These are phyloP conservation scores for Conus ventricosus DNA, from an alignment of 1,140 invertebrate genomes.

Conservation along the genomic window DNA sequence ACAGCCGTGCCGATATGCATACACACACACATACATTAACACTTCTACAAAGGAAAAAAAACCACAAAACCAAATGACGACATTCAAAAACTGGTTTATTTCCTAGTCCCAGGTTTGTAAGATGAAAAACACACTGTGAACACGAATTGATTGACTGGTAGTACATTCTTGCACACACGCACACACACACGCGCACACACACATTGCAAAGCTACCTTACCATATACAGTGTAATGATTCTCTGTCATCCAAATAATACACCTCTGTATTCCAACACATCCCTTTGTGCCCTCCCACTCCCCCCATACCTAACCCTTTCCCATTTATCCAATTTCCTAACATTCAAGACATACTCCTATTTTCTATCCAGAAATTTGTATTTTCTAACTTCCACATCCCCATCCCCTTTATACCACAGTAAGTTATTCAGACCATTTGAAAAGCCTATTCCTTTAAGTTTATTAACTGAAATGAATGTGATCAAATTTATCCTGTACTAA, in stretches of 20 bases:
- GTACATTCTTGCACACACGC: neutral
- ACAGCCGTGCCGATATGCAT: neutral
- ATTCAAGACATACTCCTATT: too few relatives aligned
- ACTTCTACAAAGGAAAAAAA: neutral
- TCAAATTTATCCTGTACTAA: neutral
- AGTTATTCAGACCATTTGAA: too few relatives aligned
- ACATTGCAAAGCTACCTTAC: neutral
- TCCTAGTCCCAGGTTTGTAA: neutral
- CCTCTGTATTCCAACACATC: too few relatives aligned
- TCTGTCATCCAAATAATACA: too few relatives aligned
- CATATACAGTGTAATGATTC: neutral
- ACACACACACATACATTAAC: neutral
- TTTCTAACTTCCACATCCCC: too few relatives aligned
- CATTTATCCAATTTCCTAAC: too few relatives aligned
- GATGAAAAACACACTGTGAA: neutral
- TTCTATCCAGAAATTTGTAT: too few relatives aligned
- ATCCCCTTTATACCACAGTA: too few relatives aligned
- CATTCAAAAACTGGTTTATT: conserved; percentile 9
- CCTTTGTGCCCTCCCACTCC: neutral
- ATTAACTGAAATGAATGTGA: neutral
- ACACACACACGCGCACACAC: neutral
- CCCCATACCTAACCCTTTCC: neutral
- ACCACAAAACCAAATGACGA: neutral
- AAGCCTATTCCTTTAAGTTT: neutral
- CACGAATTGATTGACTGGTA: neutral